Percentiles rank a stretch among this genome's conserved stretches.
These are phyloP conservation scores for Aphelinus atriplicis DNA, from an alignment of 1,140 invertebrate genomes.

Conservation along the genomic window DNA sequence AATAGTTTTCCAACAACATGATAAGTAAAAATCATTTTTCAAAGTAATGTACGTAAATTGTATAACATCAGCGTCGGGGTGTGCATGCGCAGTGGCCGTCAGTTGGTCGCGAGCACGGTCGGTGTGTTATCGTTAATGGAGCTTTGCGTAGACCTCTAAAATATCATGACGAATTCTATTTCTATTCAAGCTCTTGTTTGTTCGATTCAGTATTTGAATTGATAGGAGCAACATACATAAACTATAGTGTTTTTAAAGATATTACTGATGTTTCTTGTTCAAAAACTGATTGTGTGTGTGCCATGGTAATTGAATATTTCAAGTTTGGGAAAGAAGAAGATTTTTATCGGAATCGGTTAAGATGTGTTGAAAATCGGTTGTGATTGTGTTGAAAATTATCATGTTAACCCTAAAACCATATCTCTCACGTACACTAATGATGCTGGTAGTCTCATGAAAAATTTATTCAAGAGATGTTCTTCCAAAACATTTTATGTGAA, in stretches of 20 bases:
- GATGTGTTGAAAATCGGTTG: neutral
- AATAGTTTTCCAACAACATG: too few species aligned
- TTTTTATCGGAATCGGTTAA: neutral
- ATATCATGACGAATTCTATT: too few species aligned
- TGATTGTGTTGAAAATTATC: neutral
- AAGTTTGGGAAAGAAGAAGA: neutral
- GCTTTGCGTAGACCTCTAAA: too few species aligned
- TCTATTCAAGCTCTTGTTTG: neutral
- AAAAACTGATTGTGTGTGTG: neutral
- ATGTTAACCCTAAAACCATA: neutral
- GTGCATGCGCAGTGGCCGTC: too few species aligned
- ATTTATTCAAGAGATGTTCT: neutral
- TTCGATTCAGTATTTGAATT: constrained; percentile 3
- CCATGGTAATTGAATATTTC: neutral
- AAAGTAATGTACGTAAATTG: too few species aligned
- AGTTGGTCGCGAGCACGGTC: too few species aligned
- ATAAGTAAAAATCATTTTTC: too few species aligned
- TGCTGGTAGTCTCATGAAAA: neutral
- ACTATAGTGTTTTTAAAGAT: neutral
- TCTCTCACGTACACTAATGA: neutral
- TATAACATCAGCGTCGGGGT: too few species aligned
- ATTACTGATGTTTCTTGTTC: neutral
- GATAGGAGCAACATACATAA: neutral
- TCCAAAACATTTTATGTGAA: neutral
- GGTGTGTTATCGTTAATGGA: too few species aligned